phyloP scores from a whole-genome alignment of 2,797 vertebrate species.

The Gouania willdenowi region DNA sequence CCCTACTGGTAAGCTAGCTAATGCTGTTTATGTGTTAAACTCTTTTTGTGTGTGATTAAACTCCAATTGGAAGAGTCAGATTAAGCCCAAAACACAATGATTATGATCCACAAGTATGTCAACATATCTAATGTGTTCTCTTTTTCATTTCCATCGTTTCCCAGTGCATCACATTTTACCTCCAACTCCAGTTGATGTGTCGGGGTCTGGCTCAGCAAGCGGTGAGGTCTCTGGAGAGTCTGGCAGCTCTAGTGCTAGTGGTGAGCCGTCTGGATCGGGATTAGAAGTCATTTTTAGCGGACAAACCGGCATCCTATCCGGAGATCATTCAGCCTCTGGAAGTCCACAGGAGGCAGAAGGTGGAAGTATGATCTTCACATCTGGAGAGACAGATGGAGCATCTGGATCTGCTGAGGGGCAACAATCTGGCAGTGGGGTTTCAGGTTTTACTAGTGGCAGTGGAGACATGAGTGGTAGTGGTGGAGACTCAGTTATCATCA shows the following conservation, averaged over 20 bases:
- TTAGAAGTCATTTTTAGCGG: slow-evolving; percentile 28
- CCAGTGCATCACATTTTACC: slow-evolving; percentile 52
- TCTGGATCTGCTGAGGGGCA: slow-evolving; percentile 49
- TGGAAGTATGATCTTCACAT: slow-evolving; percentile 31
- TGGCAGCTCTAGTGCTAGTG: slow-evolving; percentile 32
- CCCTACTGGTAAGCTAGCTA: slow-evolving; percentile 32
- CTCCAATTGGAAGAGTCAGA: no score
- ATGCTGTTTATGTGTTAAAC: not conserved
- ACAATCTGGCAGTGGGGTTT: slow-evolving; percentile 59
- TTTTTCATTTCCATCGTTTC: not conserved
- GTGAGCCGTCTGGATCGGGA: slow-evolving; percentile 40
- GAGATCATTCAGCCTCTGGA: slow-evolving; percentile 45
- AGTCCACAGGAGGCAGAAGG: slow-evolving; percentile 46
- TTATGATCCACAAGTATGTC: no score
- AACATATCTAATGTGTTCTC: no score
- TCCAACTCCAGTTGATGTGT: slow-evolving; percentile 47
- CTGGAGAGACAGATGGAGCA: slow-evolving; percentile 25
- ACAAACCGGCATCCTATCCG: slow-evolving; percentile 31
- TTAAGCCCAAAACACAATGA: no score
- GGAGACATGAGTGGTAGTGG: slow-evolving; percentile 26
- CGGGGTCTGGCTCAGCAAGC: slow-evolving; percentile 56
- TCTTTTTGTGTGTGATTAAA: no score
- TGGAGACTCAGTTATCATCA: slow-evolving; percentile 31
- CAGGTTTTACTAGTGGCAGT: slow-evolving; percentile 42
- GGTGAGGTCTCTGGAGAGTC: slow-evolving; percentile 38